Percentiles rank a stretch among this genome's conserved stretches.
phyloP scores from a whole-genome alignment of 2,888 invertebrate genomes.

The Pristionchus mayeri region DNA sequence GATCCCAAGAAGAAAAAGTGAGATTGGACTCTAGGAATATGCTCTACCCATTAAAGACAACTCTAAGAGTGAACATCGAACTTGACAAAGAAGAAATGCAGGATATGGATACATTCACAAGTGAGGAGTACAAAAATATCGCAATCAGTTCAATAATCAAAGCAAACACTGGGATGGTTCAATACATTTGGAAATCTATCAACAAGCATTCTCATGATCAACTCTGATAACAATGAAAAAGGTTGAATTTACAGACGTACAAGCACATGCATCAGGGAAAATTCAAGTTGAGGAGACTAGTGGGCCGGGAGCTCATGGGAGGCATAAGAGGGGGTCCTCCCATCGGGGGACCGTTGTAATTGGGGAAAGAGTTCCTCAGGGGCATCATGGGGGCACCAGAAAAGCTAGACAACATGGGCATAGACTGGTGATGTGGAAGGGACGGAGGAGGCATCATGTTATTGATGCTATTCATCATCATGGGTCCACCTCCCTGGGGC shows the following conservation, averaged over 20 bases:
- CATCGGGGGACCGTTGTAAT: slow-evolving; percentile 25
- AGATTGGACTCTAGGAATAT: neutral
- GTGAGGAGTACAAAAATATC: slow-evolving; percentile 2
- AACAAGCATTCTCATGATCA: neutral
- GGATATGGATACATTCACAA: neutral
- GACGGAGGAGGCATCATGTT: neutral
- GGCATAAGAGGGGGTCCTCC: neutral
- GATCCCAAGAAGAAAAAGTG: neutral
- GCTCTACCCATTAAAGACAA: neutral
- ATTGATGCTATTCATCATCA: too few species aligned
- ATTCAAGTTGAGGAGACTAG: slow-evolving; percentile 20
- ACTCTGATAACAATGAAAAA: neutral
- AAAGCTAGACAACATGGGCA: neutral
- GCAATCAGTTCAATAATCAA: neutral
- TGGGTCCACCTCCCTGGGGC: neutral
- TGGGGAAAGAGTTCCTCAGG: neutral
- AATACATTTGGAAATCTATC: neutral
- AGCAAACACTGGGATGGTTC: neutral
- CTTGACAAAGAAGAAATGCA: neutral
- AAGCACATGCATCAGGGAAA: neutral
- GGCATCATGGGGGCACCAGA: slow-evolving; percentile 17
- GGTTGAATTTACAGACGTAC: neutral
- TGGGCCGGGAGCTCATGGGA: slow-evolving; percentile 8
- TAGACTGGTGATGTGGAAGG: slow-evolving; percentile 4
- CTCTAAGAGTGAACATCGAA: neutral